Base-by-base conservation (phyloP, 2,113 vertebrate species). In the Ia io region DNA sequence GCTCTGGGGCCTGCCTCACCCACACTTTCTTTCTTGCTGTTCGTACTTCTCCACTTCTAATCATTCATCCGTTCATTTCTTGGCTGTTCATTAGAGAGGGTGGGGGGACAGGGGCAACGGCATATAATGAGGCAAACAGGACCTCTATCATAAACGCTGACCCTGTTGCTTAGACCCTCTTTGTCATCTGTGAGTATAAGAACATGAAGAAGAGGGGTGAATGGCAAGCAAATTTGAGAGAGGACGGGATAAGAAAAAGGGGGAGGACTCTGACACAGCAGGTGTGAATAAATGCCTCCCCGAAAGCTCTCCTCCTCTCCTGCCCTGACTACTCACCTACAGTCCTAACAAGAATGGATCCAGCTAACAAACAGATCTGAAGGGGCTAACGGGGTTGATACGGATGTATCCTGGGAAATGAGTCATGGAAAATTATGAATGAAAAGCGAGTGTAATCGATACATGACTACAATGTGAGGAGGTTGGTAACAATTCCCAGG, bases 391-490 rank as follows among this genome's bases (percentile, higher is more conserved):
- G 1, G 73, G 22, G 53, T 59, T 90, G 93, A 59, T 63, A 65
- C 0, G 47, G 37, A 25, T 56, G 78, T 37, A 93, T 35, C 88
- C 51, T 77, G 70, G 87, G 87, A 95, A 95, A 93, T 22, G 44
- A 76, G 67, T 84, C 92, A 90, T 70, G 40, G 90, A 84, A 96
- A 95, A 97, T 90, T 93, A 87, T 93, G 92, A 95, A 93, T 84
- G 70, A 91, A 87, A 94, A 97, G 8, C 70, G 71, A 94, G 23
- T 25, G 11, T 25, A 56, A 95, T 90, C 92, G 42, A 77, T 87
- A 92, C 1, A 49, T 82, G 80, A 76, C 61, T 32, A 53, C 35
- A 35, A 49, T 13, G 4, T 23, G 32, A 88, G 23, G 16, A 35
- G 6, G 9, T 2, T 1, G 47, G n/a, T 5, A 23, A 70, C 2